Evolutionary conservation across 2,888 invertebrate species (phyloP).

Genomic region (Notocelia uddmanniana): DNA sequence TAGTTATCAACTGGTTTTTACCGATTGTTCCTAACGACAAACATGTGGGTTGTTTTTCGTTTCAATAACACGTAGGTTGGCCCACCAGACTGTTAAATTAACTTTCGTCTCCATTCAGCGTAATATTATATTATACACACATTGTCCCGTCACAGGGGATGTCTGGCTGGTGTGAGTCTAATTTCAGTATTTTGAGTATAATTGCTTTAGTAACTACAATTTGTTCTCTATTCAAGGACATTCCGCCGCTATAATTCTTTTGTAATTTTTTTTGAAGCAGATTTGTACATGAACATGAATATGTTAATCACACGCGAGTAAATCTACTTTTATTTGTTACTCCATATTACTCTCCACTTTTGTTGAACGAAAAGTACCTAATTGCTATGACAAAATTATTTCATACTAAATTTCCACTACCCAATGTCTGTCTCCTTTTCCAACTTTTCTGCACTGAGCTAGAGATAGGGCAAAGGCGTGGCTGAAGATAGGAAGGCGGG

Average conservation of each 20-base stretch:
- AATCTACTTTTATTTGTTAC: too few species aligned
- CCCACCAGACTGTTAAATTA: slow-evolving; percentile 35
- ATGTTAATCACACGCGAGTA: not conserved
- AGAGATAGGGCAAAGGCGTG: too few species aligned
- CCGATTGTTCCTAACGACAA: not conserved
- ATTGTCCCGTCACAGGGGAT: not conserved
- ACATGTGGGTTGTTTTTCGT: slow-evolving; percentile 1
- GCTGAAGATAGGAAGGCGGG: too few species aligned
- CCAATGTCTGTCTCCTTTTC: too few species aligned
- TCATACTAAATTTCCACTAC: too few species aligned
- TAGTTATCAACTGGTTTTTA: not conserved
- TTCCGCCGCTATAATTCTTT: not conserved
- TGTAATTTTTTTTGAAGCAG: not conserved
- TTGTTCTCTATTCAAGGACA: not conserved
- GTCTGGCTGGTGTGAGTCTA: not conserved
- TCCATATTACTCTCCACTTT: not conserved
- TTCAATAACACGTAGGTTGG: slow-evolving; percentile 21
- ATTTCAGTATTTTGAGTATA: not conserved
- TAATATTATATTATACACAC: slow-evolving; percentile 10
- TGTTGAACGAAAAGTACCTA: not conserved
- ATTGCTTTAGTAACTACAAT: not conserved
- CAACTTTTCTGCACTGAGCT: too few species aligned
- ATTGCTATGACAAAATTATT: too few species aligned
- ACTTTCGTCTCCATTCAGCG: slow-evolving; percentile 12
- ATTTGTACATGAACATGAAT: not conserved